Conservation (phyloP, 2,888 invertebrate species). For the Quadroppia sp. region DNA sequence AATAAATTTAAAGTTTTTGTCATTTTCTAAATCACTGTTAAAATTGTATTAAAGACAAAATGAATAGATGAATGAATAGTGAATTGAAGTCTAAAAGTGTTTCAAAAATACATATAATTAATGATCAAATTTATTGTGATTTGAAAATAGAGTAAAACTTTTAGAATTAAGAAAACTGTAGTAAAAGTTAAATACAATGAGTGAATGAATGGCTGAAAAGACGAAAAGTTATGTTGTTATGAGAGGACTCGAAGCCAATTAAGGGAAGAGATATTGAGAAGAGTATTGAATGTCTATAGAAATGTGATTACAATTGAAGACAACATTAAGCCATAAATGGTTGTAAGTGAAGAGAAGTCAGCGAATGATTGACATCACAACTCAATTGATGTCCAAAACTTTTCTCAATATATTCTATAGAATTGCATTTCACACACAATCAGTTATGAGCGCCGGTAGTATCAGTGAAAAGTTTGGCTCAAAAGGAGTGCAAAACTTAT, state of each 20-base stretch:
- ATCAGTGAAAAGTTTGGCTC: neutral
- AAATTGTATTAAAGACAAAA: too few relatives aligned
- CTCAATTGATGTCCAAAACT: conserved; percentile 10
- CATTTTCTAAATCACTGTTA: too few relatives aligned
- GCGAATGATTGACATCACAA: conserved; percentile 10
- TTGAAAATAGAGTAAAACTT: neutral
- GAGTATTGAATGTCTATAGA: neutral
- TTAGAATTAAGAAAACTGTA: neutral
- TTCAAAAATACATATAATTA: neutral
- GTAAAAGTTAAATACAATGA: neutral
- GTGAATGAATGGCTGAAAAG: neutral
- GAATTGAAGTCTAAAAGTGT: too few relatives aligned
- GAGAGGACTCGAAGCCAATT: conserved; percentile 4
- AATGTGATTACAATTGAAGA: neutral
- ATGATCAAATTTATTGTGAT: neutral
- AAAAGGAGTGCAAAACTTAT: conserved; percentile 15
- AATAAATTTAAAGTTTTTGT: too few relatives aligned
- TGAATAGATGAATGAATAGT: too few relatives aligned
- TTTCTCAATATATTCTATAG: conserved; percentile 13
- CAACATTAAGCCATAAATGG: neutral
- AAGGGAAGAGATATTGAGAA: neutral
- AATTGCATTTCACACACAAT: neutral
- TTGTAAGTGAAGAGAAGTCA: neutral
- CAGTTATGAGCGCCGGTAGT: neutral
- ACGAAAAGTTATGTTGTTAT: neutral